Conservation (phyloP, 2,113 vertebrate species). For the Sardina pilchardus region DNA sequence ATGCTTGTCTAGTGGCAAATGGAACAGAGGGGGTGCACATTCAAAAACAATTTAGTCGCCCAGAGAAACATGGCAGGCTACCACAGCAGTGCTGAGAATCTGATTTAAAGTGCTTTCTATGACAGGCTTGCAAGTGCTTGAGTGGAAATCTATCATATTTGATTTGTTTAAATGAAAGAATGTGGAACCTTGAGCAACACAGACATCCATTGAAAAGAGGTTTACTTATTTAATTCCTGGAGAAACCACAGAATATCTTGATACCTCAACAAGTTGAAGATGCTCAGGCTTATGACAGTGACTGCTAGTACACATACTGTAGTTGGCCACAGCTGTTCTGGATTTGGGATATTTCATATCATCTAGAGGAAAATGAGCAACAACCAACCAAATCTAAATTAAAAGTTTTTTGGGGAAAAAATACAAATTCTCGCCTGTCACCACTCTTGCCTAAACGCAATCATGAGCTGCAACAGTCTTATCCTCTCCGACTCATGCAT, state of each 20-base stretch:
- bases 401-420: not conserved
- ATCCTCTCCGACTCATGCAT: slow-evolving; percentile 32
- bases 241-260: not conserved
- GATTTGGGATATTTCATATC: not conserved
- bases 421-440: not conserved
- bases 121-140: not conserved
- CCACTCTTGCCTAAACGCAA: not conserved
- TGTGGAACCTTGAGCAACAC: not conserved
- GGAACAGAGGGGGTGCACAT: not conserved
- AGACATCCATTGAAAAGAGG: not conserved
- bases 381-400: not conserved
- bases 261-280: not conserved
- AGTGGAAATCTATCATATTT: not conserved
- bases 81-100: not conserved
- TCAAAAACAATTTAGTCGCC: not conserved
- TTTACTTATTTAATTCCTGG: not conserved
- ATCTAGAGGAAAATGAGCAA: not conserved
- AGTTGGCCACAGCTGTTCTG: not conserved
- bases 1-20: slow-evolving; percentile 11
- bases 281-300: not conserved
- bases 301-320: not conserved
- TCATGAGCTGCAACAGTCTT: not conserved
- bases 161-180: not conserved
- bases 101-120: slow-evolving; percentile 16
- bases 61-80: slow-evolving; percentile 1